A percentile compares a stretch with the other conserved stretches of the same genome.
These are phyloP conservation scores for Paramuricea clavata DNA, from an alignment of 92 coral and sea anemone genomes.

Conservation along the genomic window DNA sequence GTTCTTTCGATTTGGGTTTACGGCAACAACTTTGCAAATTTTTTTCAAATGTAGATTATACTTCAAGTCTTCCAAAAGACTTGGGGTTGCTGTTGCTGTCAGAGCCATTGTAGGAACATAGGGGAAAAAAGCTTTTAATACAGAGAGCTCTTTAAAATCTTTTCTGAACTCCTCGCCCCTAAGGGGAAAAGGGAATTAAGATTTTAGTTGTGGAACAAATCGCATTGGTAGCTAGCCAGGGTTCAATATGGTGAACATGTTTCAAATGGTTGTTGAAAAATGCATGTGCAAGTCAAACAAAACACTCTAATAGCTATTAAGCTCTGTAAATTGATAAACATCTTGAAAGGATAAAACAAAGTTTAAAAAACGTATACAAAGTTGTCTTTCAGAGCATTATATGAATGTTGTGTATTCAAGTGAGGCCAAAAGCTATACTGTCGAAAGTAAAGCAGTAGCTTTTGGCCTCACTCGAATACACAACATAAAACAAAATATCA, in stretches of 20 bases:
- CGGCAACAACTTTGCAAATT: constrained; percentile 52
- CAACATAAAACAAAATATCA: no score
- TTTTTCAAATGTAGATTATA: constrained; percentile 48
- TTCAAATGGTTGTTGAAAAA: not conserved
- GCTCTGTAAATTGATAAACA: not conserved
- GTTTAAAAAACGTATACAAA: no score
- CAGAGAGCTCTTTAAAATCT: constrained; percentile 54
- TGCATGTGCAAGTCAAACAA: not conserved
- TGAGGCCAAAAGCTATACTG: no score
- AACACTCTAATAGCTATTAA: not conserved
- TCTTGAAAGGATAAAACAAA: constrained; percentile 5
- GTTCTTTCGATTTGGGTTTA: constrained; percentile 71
- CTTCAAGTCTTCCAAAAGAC: constrained; percentile 48
- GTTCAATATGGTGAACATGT: no score
- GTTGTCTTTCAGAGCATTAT: no score
- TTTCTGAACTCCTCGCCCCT: constrained; percentile 69
- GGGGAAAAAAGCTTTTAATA: constrained; percentile 63
- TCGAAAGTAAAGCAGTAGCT: no score
- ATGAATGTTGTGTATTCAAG: no score
- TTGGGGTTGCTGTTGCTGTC: constrained; percentile 74
- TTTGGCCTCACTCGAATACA: no score
- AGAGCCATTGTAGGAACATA: constrained; percentile 56
- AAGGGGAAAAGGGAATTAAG: not conserved
- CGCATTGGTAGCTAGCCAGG: no score
- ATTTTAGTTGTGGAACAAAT: not conserved